Evolutionary conservation across 1,140 invertebrate species (phyloP).

Genomic region (Heterodera carotae): DNA sequence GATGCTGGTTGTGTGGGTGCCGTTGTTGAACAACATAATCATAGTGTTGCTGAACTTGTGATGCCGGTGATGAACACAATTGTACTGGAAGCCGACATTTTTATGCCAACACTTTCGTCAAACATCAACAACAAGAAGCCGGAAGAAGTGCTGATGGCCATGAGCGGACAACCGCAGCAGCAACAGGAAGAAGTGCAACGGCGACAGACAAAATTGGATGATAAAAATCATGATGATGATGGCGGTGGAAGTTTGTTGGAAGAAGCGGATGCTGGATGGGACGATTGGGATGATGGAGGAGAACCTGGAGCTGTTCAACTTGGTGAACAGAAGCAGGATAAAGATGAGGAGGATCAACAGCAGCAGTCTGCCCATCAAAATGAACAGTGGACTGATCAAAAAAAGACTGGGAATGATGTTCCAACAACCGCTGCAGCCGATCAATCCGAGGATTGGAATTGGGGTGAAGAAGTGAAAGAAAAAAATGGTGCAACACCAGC

Average conservation of each 20-base stretch:
- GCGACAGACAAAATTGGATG: too few relatives aligned
- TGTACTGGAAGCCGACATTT: background rate
- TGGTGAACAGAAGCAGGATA: background rate
- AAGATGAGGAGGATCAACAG: background rate
- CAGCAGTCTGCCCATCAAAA: background rate
- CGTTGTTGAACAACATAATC: too few relatives aligned
- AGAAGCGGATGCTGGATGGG: background rate
- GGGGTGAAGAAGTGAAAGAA: slow-evolving; percentile 1
- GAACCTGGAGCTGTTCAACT: background rate
- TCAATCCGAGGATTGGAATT: background rate
- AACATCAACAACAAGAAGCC: background rate
- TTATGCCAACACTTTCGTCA: background rate
- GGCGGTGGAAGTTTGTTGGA: too few relatives aligned
- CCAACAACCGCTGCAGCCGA: too few relatives aligned
- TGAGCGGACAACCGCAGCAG: background rate
- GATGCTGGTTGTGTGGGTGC: too few relatives aligned
- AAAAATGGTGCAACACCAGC: background rate
- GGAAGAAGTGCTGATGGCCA: background rate
- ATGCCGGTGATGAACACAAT: slow-evolving; percentile 1
- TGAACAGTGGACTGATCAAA: background rate
- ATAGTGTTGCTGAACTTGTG: background rate
- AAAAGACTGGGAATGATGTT: background rate
- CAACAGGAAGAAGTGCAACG: too few relatives aligned
- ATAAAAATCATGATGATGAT: slow-evolving; percentile 1
- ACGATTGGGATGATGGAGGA: background rate